Conservation (phyloP, 53 echinoderm and acorn worm genomes). For the Mesocentrotus franciscanus region DNA sequence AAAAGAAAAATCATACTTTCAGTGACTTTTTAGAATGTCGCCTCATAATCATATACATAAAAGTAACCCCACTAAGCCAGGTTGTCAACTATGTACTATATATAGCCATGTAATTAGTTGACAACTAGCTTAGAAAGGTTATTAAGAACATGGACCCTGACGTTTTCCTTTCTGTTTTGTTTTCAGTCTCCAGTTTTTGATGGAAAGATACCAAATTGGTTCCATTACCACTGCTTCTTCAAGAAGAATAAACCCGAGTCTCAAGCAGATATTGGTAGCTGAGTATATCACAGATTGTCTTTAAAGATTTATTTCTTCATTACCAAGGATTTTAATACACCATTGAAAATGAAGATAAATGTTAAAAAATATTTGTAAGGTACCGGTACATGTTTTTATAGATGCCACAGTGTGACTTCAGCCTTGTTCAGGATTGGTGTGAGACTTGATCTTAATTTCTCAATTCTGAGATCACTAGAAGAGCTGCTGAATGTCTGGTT, state of each 20-base stretch:
- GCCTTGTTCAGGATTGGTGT: not conserved
- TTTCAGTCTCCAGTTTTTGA: slow-evolving; percentile 94
- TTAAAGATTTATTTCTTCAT: not conserved
- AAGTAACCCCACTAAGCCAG: too few species aligned
- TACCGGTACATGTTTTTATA: too few species aligned
- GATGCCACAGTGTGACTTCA: not conserved
- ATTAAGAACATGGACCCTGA: too few species aligned
- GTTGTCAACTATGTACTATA: too few species aligned
- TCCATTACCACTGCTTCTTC: slow-evolving; percentile 92
- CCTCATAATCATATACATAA: too few species aligned
- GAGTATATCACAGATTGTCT: not conserved
- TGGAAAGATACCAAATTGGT: slow-evolving; percentile 98
- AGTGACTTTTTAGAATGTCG: too few species aligned
- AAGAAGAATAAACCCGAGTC: slow-evolving; percentile 66
- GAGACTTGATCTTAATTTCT: not conserved
- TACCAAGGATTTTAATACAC: not conserved
- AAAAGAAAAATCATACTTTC: too few species aligned
- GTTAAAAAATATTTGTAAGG: not conserved
- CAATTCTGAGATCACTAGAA: too few species aligned
- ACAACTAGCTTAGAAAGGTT: too few species aligned
- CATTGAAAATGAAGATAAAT: not conserved
- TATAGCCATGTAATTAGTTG: too few species aligned
- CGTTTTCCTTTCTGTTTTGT: not conserved
- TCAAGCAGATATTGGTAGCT: slow-evolving; percentile 82
- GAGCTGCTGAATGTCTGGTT: too few species aligned